Percentiles rank a stretch among this genome's conserved stretches.
phyloP scores from a whole-genome alignment of 2,113 vertebrate genomes.

The Mastomys coucha region DNA sequence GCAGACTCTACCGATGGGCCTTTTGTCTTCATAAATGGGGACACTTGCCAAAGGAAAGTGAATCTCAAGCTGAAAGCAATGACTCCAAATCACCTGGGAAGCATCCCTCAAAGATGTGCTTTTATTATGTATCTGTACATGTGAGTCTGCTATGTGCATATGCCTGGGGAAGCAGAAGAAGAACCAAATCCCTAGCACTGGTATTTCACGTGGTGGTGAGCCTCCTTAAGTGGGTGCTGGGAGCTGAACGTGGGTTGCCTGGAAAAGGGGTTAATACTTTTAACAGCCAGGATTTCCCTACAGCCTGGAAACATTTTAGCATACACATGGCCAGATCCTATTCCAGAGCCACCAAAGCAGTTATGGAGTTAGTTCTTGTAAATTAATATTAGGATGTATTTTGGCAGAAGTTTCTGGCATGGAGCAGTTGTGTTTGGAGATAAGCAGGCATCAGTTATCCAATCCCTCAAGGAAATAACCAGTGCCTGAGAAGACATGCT shows the following conservation, averaged over 20 bases:
- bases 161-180: neutral
- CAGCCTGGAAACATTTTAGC: neutral
- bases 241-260: neutral
- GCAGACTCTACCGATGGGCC: too few species aligned
- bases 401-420: neutral
- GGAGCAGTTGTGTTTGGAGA: neutral
- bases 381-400: neutral
- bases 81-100: neutral
- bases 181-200: neutral
- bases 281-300: neutral
- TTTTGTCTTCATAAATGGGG: neutral
- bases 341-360: neutral
- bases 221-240: too few species aligned
- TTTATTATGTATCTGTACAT: neutral
- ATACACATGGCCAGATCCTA: neutral
- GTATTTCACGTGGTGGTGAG: neutral
- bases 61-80: neutral
- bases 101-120: neutral
- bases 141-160: neutral
- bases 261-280: neutral
- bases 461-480: neutral
- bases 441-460: neutral
- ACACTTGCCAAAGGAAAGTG: neutral
- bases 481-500: accelerated
- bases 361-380: neutral